Evolutionary conservation across 2,888 invertebrate species (phyloP), one percentile per base, ranked within the genome.

Genomic region (Herminia tarsipennalis): DNA sequence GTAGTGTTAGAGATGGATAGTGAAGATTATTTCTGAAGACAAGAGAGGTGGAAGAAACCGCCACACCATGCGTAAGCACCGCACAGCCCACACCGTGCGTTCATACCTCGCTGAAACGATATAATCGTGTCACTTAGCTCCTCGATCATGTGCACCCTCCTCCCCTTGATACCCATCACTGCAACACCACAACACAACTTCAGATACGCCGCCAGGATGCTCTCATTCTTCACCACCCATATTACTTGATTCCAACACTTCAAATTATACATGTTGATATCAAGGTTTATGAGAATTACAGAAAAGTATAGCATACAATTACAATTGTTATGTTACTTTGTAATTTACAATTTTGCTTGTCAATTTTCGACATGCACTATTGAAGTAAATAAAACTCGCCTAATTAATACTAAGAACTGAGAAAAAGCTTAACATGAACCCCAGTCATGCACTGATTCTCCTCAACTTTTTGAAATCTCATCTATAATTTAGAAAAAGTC

Each of bases 81-180:
- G 60, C 68, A 61, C 65, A 64, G 63, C 68, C 76, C 72, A 70
- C 76, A 70, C 77, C 78, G 83, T 83, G 87, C 83, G 68, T 80
- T 87, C 94, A 94, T 97, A 98, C 98, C 98, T 98, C 98, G 95
- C 95, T 98, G 98, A 94, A 98, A 98, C 89, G 98, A 98, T 93
- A 98, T 98, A 91, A 98, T 97, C 86, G 98, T 98, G 93, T 98
- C 98, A 93, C 98, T 98, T 92, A 98, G 95, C 93, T 98, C 98
- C 94, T 98, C 98, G 92, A 98, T 98, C 96, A 98, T 97, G 94
- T 98, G 98, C 92, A 98, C 98, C 89, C 98, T 94, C 83, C 98
- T 95, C 88, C 98, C 98, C 93, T 98, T 98, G 95, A 98, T 98
- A 94, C 98, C 98, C 98, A 98, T 98, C 94, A 98, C 98, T 98